phyloP scores from a whole-genome alignment of 2,888 invertebrate species.

The Podotricha telesiphe region DNA sequence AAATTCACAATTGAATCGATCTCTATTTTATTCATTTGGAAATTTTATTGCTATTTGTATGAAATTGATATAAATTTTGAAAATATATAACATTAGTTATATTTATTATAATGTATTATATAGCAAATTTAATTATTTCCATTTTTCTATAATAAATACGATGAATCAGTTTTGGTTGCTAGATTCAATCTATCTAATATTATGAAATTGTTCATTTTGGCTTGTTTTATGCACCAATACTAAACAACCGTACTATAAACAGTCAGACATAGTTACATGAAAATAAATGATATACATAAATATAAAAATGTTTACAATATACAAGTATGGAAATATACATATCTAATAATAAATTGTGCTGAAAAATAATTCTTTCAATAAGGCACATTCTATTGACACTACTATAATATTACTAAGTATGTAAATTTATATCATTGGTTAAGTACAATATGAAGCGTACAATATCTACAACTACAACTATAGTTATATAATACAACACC shows the following conservation, averaged over 20 bases:
- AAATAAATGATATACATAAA: neutral
- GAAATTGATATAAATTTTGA: neutral
- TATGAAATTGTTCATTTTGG: neutral
- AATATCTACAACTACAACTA: slow-evolving; percentile 10
- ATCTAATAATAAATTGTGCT: slow-evolving; percentile 40
- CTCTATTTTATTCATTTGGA: neutral
- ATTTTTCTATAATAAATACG: neutral
- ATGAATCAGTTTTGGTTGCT: too few relatives aligned
- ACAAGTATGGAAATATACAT: slow-evolving; percentile 23
- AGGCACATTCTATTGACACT: slow-evolving; percentile 56
- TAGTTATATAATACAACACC: slow-evolving; percentile 11
- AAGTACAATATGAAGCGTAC: slow-evolving; percentile 34
- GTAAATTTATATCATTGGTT: slow-evolving; percentile 34
- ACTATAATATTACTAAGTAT: slow-evolving; percentile 19
- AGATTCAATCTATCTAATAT: too few relatives aligned
- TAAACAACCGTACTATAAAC: neutral
- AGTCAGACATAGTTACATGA: slow-evolving; percentile 17
- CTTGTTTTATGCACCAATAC: neutral
- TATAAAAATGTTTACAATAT: slow-evolving; percentile 10
- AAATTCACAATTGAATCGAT: too few relatives aligned
- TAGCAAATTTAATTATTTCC: too few relatives aligned
- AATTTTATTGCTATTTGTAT: too few relatives aligned
- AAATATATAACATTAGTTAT: neutral
- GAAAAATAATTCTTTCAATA: slow-evolving; percentile 32
- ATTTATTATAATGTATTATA: too few relatives aligned